Conservation (phyloP, 2,797 vertebrate species). For the Pachyuromys duprasi region DNA sequence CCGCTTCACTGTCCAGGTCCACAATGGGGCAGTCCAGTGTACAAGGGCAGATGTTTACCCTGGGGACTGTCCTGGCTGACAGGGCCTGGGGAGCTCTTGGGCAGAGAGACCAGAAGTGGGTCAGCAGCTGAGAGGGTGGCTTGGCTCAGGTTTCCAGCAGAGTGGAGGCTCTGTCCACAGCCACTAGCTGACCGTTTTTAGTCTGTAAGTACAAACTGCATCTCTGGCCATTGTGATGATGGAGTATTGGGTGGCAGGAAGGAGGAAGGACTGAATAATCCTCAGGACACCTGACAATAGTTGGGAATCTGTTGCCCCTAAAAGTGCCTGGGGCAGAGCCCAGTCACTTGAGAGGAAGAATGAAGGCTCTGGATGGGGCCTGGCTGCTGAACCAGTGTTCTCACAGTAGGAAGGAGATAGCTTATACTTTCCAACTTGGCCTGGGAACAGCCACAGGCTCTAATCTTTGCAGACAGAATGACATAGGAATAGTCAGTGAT, state of each 20-base stretch:
- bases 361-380: neutral
- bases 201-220: neutral
- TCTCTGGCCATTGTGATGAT: neutral
- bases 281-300: neutral
- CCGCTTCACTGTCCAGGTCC: neutral
- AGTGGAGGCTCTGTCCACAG: neutral
- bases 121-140: slow-evolving; percentile 29
- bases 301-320: neutral
- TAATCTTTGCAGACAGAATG: slow-evolving; percentile 57
- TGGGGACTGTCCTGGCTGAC: neutral
- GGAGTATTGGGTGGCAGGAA: neutral
- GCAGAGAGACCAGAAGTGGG: slow-evolving; percentile 50
- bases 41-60: neutral
- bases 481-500: neutral
- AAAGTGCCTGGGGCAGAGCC: neutral
- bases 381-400: neutral
- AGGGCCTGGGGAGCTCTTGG: neutral
- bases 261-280: neutral
- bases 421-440: neutral
- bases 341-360: slow-evolving; percentile 1
- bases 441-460: neutral
- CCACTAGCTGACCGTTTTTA: slow-evolving; percentile 4
- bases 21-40: neutral
- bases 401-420: neutral
- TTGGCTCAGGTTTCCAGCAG: slow-evolving; percentile 22